Base-by-base conservation (phyloP, 2,113 vertebrate species). In the Scomber scombrus region DNA sequence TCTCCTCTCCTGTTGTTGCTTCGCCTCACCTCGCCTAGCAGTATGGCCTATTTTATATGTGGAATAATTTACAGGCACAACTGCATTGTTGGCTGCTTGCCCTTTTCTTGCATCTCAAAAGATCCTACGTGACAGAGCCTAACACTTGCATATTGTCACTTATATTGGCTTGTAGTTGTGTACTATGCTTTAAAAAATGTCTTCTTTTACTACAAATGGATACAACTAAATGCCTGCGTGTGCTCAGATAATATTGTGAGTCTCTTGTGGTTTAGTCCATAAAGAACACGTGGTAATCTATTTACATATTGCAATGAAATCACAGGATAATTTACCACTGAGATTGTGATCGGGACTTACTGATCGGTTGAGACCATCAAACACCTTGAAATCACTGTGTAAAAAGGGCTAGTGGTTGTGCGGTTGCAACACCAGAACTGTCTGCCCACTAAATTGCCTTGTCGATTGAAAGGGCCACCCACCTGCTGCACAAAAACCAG, bases 61-160 rank as follows among this genome's bases (percentile, higher is more conserved):
- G 49, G 43, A 77, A 63, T 89, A 71, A 63, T 60, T 65, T 49
- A 46, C 66, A 50, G 57, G 26, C 58, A 3, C 81, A 78, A 80
- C 84, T 81, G 81, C 71, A 18, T 64, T 54, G 43, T 10, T 62
- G 47, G 34, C 73, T 40, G 45, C 75, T 81, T 78, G 31, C 16
- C 69, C 61, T 73, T 45, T 26, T 79, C n/a, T 21, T 58, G 4
- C 21, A 61, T 43, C 62, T 23, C 19, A 19, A 47, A 70, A 81
- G 56, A 50, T 23, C 67, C 51, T 45, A 40, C 26, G 21, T 63
- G 72, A 61, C 77, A 74, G 74, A 80, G 60, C 65, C 29, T 66
- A 47, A n/a, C 7, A n/a, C 26, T 34, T 23, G 21, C 62, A 71
- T 78, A 34, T 13, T 71, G 34, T 74, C 58, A 15, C 76, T 54